Base-by-base conservation (phyloP, 1,140 invertebrate genomes). In the Sesamia nonagrioides region DNA sequence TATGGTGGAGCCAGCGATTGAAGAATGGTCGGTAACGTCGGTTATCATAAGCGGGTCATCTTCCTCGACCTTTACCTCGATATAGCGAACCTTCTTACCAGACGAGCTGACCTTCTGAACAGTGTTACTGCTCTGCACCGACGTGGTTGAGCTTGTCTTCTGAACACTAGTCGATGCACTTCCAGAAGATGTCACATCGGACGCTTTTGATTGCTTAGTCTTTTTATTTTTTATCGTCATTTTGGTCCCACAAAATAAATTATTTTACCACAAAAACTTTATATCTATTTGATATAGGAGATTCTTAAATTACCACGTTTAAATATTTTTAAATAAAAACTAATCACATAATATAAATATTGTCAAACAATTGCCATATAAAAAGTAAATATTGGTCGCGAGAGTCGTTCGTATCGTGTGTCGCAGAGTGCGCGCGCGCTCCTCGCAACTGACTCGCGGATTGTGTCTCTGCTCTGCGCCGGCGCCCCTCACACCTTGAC, bases 141-240 rank as follows among this genome's bases (percentile, higher is more conserved):
- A 91, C 9, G 89, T 94, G 8, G 94, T 90, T 8, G 89, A 91
- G 77, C 89, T 93, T 33, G 87, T 88, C 80, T 93, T 94, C 83
- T 94, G 93, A 66, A 92, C 92, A 92, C 91, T 94, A 58, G 83
- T 94, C 76, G 92, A 92, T 27, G 91, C 92, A 91, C 90, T 93
- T 74, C 86, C 91, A 18, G 89, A 87, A 50, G 89, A 87, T n/a
- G 89, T 89, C 88, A 93, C 91, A 87, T 94, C 90, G 35, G 91
- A 89, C 76, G 87, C 82, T 78, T 89, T 92, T 61, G 92, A 86
- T 84, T 93, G 90, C 79, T 94, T 95, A 95, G 92, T 95, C 92
- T 95, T 95, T 95, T 95, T 95, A 91, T 94, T 95, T 94, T 95
- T 95, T 91, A 95, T 94, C 84, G 93, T 95, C 93, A 95, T 95